A percentile compares a stretch with the other conserved stretches of the same genome.
Conservation (phyloP, 2,113 vertebrate genomes). For the Perca schrenkii region DNA sequence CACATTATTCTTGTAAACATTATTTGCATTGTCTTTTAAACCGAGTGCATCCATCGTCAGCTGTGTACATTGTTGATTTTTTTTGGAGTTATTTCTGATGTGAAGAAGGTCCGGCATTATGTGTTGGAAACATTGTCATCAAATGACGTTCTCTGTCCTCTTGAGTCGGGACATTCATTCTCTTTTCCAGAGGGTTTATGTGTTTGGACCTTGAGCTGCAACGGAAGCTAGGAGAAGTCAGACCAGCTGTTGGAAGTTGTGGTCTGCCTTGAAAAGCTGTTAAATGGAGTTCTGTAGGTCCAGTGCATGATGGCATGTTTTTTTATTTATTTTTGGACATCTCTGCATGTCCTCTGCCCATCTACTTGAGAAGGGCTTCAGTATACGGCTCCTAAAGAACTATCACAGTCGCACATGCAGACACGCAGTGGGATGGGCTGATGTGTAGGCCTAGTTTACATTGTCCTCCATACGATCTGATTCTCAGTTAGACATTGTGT, state of each 20-base stretch:
- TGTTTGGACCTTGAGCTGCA: slow-evolving; percentile 21
- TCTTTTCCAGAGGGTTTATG: slow-evolving; percentile 7
- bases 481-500: slow-evolving; percentile 94
- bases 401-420: slow-evolving; percentile 44
- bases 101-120: slow-evolving; percentile 22
- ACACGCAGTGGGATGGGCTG: slow-evolving; percentile 45
- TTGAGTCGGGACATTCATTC: slow-evolving; percentile 4
- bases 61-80: slow-evolving; percentile 30
- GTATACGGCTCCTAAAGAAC: slow-evolving; percentile 43
- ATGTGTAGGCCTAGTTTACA: slow-evolving; percentile 12
- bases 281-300: slow-evolving; percentile 41
- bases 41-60: slow-evolving; percentile 32
- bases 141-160: slow-evolving; percentile 6
- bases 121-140: slow-evolving; percentile 15
- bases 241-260: slow-evolving; percentile 10
- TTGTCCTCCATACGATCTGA: slow-evolving; percentile 15
- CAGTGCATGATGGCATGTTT: slow-evolving; percentile 36
- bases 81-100: not conserved
- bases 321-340: slow-evolving; percentile 28
- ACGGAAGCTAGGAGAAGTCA: slow-evolving; percentile 17
- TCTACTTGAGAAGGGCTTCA: slow-evolving; percentile 13
- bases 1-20: slow-evolving; percentile 75
- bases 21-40: slow-evolving; percentile 62
- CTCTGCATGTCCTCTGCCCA: slow-evolving; percentile 31
- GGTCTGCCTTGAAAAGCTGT: slow-evolving; percentile 35